A percentile compares a stretch with the other conserved stretches of the same genome.
Conservation (phyloP, 2,113 vertebrate species). For the Thymallus thymallus region DNA sequence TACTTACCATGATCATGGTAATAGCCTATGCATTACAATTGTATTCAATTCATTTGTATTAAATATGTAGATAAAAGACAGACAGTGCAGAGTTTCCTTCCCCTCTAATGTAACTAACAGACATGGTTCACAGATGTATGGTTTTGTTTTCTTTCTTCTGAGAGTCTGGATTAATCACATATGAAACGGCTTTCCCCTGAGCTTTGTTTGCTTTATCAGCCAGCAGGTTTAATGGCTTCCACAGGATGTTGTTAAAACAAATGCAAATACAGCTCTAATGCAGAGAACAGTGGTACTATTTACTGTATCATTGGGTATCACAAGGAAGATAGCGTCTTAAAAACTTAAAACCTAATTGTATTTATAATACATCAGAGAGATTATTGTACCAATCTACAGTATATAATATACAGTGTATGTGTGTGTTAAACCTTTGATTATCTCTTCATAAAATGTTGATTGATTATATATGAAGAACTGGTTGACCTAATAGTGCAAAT, state of each 20-base stretch:
- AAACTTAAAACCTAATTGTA: neutral
- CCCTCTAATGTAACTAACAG: constrained; percentile 39
- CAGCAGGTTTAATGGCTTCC: constrained; percentile 40
- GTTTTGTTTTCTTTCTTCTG: constrained; percentile 17
- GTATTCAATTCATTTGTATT: neutral
- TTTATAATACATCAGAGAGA: neutral
- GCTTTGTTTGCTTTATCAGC: constrained; percentile 32
- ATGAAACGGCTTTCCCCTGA: constrained; percentile 33
- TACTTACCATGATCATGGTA: neutral
- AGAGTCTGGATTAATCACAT: constrained; percentile 42
- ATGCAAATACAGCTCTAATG: constrained; percentile 17
- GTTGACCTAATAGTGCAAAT: no score
- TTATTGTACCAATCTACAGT: neutral
- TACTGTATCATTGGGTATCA: neutral
- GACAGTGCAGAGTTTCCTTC: constrained; percentile 13
- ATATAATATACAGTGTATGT: neutral
- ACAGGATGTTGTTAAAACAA: constrained; percentile 36
- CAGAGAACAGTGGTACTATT: constrained; percentile 13
- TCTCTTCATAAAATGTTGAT: no score
- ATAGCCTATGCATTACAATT: no score
- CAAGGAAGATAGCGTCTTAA: constrained; percentile 8
- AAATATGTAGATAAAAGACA: neutral
- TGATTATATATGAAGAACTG: no score
- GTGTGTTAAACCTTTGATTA: no score
- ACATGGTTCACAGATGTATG: constrained; percentile 15